Evolutionary conservation across 2,797 vertebrate genomes (phyloP), one percentile per base, ranked within the genome.

Genomic region (Falco biarmicus): DNA sequence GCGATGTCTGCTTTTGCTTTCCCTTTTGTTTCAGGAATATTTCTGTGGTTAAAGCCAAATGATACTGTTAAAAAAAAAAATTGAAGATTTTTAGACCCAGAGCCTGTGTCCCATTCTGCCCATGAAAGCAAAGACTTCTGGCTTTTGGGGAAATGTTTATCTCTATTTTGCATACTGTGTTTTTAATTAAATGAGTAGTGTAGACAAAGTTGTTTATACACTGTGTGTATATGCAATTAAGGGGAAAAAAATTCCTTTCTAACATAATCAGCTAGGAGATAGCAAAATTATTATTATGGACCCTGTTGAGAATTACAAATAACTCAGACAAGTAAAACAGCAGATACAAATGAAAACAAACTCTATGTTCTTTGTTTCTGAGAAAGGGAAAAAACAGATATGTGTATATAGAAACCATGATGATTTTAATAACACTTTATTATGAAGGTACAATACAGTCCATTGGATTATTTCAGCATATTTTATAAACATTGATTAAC

Each of bases 131-230:
- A 79, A 81, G 20, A 63, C 20, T 93, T 60, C 29, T 78, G 50
- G 0, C 6, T 95, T 92, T 95, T 26, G 5, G 22, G 25, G 31
- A 80, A 92, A 54, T 26, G 4, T 51, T 85, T 93, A 84, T 89
- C 45, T 21, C 20, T 89, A 87, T 75, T 89, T 87, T 85, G 18
- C 51, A 73, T 81, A 31, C 32, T 48, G 6, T 85, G 29, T 65
- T 94, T 93, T 93, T 96, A 96, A 94, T 96, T 95, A 93, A 90
- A 95, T 53, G 43, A 77, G 84, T 9, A 83, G 21, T 65, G 93
- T 51, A 31, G 41, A 89, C 31, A 77, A 54, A 64, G 75, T 77
- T 93, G 60, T 71, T 95, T 85, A 68, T 84, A 89, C 9, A 31
- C 21, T 65, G 13, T 18, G 8, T 85, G 29, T 78, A 85, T 83